Base-by-base conservation (phyloP, 1,140 invertebrate genomes). In the Tribolium castaneum region DNA sequence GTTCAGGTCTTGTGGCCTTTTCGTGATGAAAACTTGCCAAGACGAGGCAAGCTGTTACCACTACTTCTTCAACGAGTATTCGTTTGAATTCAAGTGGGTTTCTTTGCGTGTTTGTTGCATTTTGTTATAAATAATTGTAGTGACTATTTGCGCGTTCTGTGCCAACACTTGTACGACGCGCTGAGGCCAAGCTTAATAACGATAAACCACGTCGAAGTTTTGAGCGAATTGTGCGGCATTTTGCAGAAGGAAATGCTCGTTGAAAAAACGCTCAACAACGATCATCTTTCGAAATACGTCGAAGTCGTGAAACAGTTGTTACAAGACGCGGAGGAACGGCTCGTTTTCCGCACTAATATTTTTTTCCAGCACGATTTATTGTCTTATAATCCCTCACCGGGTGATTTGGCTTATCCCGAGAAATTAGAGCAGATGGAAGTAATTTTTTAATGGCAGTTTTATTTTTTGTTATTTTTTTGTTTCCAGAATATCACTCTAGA, bases 381-480 rank as follows among this genome's bases (percentile, higher is more conserved):
- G 19, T 92, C 93, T 76, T 97, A 96, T 86, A 92, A 94, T 79
- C 96, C 98, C 6, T 97, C 96, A 10, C 91, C 94, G 10, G 98
- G 98, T 0, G 98, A 99, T 89, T 88, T 99, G 51, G 97, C 97
- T 0, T 99, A 99, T 89, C 98, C 98, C 0, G 95, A 99, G 83
- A 98, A 99, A 87, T 88, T 99, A 13, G 92, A 97, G 86, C 98
- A 99, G 95, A 99, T 99, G 97, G 94, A 97, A 82, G 82, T 82
- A 71, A 49, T 9, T 30, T 13, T 51, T 50, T 72, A 0, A 13
- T 2, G 3, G 39, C 16, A 71, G 16, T 71, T 59, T 39, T n/a
- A 70, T 59, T 45, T 39, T 75, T 78, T 14, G 3, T 39, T 22
- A 22, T 49, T 59, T 76, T 74, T 30, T 77, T 81, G 52, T 78